These are phyloP conservation scores for Ctenicera cuprea DNA, from an alignment of 2,888 invertebrate species.

Conservation along the genomic window DNA sequence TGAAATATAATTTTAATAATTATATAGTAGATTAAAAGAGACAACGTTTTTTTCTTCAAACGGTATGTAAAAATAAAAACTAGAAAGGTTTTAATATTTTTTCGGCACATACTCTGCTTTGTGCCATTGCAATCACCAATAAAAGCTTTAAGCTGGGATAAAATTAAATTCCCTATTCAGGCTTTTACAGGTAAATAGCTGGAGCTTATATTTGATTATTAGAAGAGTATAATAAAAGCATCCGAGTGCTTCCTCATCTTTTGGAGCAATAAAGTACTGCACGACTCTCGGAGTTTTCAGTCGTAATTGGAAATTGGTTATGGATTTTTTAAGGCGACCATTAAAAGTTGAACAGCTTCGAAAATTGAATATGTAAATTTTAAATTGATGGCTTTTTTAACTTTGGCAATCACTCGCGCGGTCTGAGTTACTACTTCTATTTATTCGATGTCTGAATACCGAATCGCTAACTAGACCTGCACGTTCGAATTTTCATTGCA, in stretches of 20 bases:
- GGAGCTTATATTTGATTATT: constrained; percentile 14
- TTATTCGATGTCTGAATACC: constrained; percentile 31
- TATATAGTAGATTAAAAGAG: too few relatives aligned
- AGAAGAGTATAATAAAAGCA: constrained; percentile 15
- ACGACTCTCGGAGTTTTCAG: neutral
- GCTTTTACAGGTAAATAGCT: constrained; percentile 15
- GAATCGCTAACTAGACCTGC: constrained; percentile 12
- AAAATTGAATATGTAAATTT: constrained; percentile 47
- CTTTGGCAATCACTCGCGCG: constrained; percentile 40
- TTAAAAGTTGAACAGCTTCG: constrained; percentile 46
- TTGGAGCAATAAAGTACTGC: constrained; percentile 11
- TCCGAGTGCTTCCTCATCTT: neutral
- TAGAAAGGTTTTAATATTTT: too few relatives aligned
- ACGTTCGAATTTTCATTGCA: constrained; percentile 16
- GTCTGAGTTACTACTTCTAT: constrained; percentile 41
- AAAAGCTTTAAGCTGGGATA: constrained; percentile 5
- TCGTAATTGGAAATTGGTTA: constrained; percentile 35
- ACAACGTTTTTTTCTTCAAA: too few relatives aligned
- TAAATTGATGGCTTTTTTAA: constrained; percentile 45
- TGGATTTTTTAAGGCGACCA: constrained; percentile 37
- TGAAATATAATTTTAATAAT: too few relatives aligned
- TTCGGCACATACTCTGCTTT: neutral
- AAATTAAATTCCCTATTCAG: constrained; percentile 1
- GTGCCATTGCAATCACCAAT: neutral
- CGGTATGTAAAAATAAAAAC: too few relatives aligned